Conservation (phyloP, 2,797 vertebrate species). For the Chrosomus eos region DNA sequence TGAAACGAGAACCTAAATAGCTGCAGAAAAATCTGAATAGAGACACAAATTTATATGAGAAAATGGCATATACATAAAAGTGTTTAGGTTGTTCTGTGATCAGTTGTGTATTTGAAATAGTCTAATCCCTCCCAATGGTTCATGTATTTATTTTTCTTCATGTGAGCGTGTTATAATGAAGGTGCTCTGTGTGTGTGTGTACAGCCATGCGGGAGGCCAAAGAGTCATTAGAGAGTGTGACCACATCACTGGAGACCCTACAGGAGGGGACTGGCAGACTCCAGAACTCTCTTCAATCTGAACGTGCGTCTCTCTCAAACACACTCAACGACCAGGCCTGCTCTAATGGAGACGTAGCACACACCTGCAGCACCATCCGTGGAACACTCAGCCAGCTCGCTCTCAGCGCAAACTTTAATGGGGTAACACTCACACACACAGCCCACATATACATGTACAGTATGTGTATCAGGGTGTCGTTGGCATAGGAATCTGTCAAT, state of each 20-base stretch:
- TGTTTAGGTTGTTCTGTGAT: background rate
- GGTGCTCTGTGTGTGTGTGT: constrained; percentile 1
- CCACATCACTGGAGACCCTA: constrained; percentile 81
- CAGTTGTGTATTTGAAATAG: constrained; percentile 19
- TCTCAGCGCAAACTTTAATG: constrained; percentile 77
- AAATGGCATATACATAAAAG: background rate
- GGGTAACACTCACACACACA: constrained; percentile 69
- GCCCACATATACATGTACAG: background rate
- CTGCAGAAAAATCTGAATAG: background rate
- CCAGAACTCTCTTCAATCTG: constrained; percentile 74
- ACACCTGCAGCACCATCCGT: constrained; percentile 81
- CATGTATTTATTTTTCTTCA: constrained; percentile 10
- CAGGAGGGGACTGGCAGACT: constrained; percentile 81
- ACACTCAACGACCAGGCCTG: constrained; percentile 85
- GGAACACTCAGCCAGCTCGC: constrained; percentile 79
- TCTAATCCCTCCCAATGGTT: background rate
- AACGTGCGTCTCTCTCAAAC: constrained; percentile 79
- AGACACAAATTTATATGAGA: background rate
- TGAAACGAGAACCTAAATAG: background rate
- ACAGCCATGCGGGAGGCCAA: constrained; percentile 88
- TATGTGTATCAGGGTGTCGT: background rate
- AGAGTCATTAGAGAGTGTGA: constrained; percentile 84
- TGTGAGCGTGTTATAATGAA: background rate
- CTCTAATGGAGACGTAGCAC: constrained; percentile 70
- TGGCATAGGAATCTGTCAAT: background rate